Evolutionary conservation across 2,888 invertebrate genomes (phyloP), one percentile per base, ranked within the genome.

Genomic region (Heliconius sara): DNA sequence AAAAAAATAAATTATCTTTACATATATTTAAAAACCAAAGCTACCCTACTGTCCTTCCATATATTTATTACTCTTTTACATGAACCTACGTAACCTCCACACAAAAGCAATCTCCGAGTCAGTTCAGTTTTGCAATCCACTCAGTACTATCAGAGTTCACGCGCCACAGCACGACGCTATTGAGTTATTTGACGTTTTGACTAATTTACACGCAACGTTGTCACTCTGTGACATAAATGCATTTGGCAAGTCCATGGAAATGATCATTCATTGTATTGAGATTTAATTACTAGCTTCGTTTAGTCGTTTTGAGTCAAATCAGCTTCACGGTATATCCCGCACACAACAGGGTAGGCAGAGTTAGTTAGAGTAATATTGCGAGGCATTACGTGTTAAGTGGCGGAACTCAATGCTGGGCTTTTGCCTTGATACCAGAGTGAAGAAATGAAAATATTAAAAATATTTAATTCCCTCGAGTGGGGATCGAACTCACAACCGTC

Each of bases 171-270:
- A 68, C 68, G 77, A 75, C 77, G 77, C 34, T 34, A 63, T 77
- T 80, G 77, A 80, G 68, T 80, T 77, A 80, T 80, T 80, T 80
- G 80, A 80, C 80, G 77, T 75, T 80, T 63, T 80, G 80, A 80
- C 80, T 74, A 77, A 74, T 80, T 80, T 80, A 80, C 70, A 80
- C 80, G 65, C 71, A 66, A 63, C 25, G 80, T 74, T 74, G 77
- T 80, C 80, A 77, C 63, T 66, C 12, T 27, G 63, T 75, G 74
- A 65, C 74, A 75, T 70, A 63, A 74, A 77, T n/a, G 57, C 80
- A 52, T 70, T 70, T 73, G 74, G 68, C 66, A 71, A 76, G 63
- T 72, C 57, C 66, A 43, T 57, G 57, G 43, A 63, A 63, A n/a
- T 34, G 57, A 34, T 79, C 63, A 75, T 39, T 74, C 60, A 79